Evolutionary conservation across 2,888 invertebrate genomes (phyloP).

Genomic region (Lordiphosa fenestrarum): DNA sequence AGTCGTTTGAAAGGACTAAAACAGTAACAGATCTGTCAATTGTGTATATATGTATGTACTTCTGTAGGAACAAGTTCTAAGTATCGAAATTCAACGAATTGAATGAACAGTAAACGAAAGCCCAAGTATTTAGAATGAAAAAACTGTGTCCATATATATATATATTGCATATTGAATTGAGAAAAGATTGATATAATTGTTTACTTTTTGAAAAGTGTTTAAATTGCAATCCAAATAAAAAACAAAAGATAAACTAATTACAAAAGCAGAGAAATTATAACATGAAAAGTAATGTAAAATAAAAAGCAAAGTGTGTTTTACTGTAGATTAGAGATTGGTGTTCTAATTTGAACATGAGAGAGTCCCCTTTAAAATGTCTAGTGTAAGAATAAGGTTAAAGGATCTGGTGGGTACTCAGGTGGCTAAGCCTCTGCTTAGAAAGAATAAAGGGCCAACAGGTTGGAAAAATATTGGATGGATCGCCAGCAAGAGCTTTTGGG

Average conservation of each 20-base stretch:
- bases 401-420: too few relatives aligned
- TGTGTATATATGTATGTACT: conserved; percentile 30
- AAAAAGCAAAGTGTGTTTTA: too few relatives aligned
- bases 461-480: too few relatives aligned
- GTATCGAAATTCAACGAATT: conserved; percentile 29
- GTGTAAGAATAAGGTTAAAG: too few relatives aligned
- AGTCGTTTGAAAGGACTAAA: conserved; percentile 14
- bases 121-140: conserved; percentile 34
- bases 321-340: too few relatives aligned
- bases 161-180: conserved; percentile 32
- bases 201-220: conserved; percentile 65
- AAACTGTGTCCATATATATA: conserved; percentile 43
- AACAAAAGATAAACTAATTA: conserved; percentile 15
- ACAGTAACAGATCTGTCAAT: conserved; percentile 42
- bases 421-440: too few relatives aligned
- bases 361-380: too few relatives aligned
- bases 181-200: conserved; percentile 54
- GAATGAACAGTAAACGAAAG: not conserved
- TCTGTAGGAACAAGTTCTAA: conserved; percentile 26
- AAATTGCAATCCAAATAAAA: conserved; percentile 24
- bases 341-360: too few relatives aligned
- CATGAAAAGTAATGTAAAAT: too few relatives aligned
- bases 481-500: too few relatives aligned
- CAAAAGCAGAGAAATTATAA: conserved; percentile 15
- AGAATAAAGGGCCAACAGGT: too few relatives aligned